Percentiles rank a stretch among this genome's conserved stretches.
Conservation (phyloP, 2,888 invertebrate genomes). For the Criorhina ranunculi region DNA sequence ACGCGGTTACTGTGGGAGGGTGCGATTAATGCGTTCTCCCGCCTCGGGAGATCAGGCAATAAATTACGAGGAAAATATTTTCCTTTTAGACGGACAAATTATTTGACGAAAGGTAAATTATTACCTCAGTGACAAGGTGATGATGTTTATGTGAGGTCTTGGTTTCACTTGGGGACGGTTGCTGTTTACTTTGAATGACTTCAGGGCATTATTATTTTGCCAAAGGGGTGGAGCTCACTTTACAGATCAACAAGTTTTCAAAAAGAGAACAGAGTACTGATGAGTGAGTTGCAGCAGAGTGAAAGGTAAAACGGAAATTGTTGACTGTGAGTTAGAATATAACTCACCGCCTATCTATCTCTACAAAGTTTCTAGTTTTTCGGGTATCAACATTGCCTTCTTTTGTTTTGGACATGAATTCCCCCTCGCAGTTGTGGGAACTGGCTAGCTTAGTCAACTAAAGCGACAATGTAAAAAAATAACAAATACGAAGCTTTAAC, state of each 20-base stretch:
- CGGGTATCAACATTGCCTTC: too few relatives aligned
- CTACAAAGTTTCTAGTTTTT: too few relatives aligned
- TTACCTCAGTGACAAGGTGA: constrained; percentile 15
- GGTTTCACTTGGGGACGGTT: background rate
- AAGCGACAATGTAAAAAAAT: too few relatives aligned
- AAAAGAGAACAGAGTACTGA: background rate
- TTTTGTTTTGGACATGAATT: too few relatives aligned
- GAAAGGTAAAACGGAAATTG: too few relatives aligned
- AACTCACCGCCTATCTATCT: too few relatives aligned
- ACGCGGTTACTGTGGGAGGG: constrained; percentile 37
- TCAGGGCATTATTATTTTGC: constrained; percentile 1
- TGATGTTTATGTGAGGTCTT: constrained; percentile 54
- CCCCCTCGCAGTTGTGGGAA: too few relatives aligned
- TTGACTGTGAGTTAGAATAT: too few relatives aligned
- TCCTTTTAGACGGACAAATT: constrained; percentile 34
- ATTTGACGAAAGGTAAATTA: constrained; percentile 60
- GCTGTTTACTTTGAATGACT: background rate
- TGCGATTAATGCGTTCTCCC: constrained; percentile 46
- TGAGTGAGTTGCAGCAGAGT: background rate
- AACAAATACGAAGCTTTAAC: too few relatives aligned
- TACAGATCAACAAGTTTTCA: too few relatives aligned
- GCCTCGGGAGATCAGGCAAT: constrained; percentile 44
- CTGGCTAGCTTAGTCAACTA: too few relatives aligned
- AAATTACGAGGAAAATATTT: constrained; percentile 58
- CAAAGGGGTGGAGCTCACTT: constrained; percentile 5